These are phyloP conservation scores for Montipora cactus DNA, from an alignment of 64 coral and sea anemone species.

Conservation along the genomic window DNA sequence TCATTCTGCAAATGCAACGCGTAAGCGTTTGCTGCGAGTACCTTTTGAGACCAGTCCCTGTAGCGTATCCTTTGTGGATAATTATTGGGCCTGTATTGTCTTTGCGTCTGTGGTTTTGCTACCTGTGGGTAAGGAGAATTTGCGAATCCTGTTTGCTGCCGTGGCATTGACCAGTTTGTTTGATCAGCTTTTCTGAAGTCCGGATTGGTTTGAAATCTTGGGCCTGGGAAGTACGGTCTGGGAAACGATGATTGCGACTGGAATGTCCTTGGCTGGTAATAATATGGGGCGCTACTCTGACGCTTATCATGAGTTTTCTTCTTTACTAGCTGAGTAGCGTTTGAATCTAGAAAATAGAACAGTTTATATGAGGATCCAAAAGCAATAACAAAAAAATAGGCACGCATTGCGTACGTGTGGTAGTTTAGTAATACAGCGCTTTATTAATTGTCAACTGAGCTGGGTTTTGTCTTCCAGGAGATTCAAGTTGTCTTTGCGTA, in stretches of 20 bases:
- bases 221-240: neutral
- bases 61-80: constrained; percentile 12
- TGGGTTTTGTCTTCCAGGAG: too few species aligned
- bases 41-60: constrained; percentile 37
- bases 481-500: too few species aligned
- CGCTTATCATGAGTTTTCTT: constrained; percentile 21
- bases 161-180: neutral
- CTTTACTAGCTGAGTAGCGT: neutral
- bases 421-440: too few species aligned
- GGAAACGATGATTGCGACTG: neutral
- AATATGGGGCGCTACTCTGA: neutral
- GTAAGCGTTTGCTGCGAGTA: constrained; percentile 1
- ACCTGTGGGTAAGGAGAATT: neutral
- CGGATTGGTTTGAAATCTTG: constrained; percentile 24
- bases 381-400: too few species aligned
- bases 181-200: neutral
- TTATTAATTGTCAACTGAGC: too few species aligned
- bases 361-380: neutral
- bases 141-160: neutral
- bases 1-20: neutral
- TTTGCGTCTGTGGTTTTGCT: neutral
- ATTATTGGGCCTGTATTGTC: neutral
- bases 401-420: too few species aligned
- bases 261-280: neutral
- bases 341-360: neutral